A percentile compares a stretch with the other conserved stretches of the same genome.
These are phyloP conservation scores for Terrapene triunguis DNA, from an alignment of 2,113 vertebrate species.

Conservation along the genomic window DNA sequence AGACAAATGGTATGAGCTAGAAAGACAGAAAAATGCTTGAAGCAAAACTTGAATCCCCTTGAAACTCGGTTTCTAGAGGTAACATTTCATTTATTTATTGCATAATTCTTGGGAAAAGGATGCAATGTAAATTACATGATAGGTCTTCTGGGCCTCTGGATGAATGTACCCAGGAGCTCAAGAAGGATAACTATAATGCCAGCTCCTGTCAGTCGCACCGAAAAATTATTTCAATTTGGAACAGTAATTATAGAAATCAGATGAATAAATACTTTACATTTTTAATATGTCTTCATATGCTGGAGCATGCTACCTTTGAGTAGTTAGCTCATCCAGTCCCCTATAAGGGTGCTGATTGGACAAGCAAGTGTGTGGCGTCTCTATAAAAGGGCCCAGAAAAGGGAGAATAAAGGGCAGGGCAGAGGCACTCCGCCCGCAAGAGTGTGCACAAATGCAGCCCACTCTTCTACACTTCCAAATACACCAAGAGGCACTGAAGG, in stretches of 20 bases:
- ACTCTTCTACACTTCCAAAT: neutral
- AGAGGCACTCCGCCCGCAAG: neutral
- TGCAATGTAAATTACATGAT: neutral
- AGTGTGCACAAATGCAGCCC: too few relatives aligned
- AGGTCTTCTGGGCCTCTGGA: neutral
- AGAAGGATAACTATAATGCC: neutral
- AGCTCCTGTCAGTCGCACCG: neutral
- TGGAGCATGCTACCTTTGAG: too few relatives aligned
- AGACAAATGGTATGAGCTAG: neutral
- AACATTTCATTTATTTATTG: neutral
- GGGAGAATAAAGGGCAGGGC: neutral
- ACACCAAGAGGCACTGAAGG: neutral
- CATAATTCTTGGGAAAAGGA: neutral
- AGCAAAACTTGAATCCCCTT: neutral
- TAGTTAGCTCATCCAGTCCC: too few relatives aligned
- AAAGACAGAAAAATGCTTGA: neutral
- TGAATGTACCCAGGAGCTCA: neutral
- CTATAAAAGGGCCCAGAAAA: neutral
- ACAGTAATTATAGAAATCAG: neutral
- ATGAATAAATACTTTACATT: too few relatives aligned
- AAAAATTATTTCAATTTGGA: neutral
- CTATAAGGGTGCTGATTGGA: too few relatives aligned
- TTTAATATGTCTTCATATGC: too few relatives aligned
- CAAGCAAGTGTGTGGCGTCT: neutral
- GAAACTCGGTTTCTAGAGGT: neutral